Conservation (phyloP, 2,888 invertebrate genomes). For the Caenorhabditis sulstoni region DNA sequence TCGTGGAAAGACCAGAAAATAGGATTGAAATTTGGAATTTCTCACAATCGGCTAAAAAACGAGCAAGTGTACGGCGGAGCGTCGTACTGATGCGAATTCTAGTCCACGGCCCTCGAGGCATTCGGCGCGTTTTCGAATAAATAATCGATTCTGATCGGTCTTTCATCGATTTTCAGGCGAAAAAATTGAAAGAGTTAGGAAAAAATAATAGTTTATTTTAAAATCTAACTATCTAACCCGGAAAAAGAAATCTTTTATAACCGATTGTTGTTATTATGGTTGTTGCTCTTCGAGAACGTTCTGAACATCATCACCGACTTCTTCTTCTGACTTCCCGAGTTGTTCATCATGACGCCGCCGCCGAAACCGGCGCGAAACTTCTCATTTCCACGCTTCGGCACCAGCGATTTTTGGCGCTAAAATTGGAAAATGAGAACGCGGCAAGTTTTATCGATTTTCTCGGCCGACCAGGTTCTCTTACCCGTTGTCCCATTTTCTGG, state of each 20-base stretch:
- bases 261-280: constrained; percentile 56
- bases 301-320: constrained; percentile 71
- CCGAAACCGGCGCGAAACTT: constrained; percentile 71
- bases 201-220: not conserved
- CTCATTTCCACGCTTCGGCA: constrained; percentile 53
- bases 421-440: not conserved
- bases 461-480: not conserved
- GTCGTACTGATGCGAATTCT: constrained; percentile 12
- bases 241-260: constrained; percentile 17
- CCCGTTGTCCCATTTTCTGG: constrained; percentile 59
- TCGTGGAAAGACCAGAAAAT: constrained; percentile 12
- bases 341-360: constrained; percentile 68
- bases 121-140: constrained; percentile 10
- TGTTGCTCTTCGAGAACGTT: constrained; percentile 62
- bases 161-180: not conserved
- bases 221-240: constrained; percentile 1
- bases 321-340: constrained; percentile 59
- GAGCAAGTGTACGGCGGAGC: constrained; percentile 18
- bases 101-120: constrained; percentile 22
- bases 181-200: not conserved
- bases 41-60: constrained; percentile 14
- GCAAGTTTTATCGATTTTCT: not conserved
- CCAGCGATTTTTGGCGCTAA: constrained; percentile 56
- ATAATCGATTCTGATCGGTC: too few species aligned
- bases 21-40: constrained; percentile 28